Evolutionary conservation across 2,113 vertebrate genomes (phyloP), one percentile per base, ranked within the genome.

Genomic region (Euleptes europaea): DNA sequence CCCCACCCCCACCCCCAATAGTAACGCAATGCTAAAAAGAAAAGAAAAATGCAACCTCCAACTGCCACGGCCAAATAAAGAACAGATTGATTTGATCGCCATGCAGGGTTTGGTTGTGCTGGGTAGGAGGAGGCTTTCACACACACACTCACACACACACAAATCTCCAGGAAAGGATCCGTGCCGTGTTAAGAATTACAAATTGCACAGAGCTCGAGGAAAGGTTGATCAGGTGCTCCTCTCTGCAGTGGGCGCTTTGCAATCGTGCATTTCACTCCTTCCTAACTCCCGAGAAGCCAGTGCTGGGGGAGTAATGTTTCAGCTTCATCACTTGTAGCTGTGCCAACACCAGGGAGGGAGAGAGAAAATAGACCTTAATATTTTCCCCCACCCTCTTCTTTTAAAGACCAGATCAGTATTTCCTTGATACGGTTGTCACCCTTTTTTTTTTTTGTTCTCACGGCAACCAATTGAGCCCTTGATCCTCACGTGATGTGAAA

Each of bases 401-500:
- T 93, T 91, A 92, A 95, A 94, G 92, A 87, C 88, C 94, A 93
- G 93, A 89, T 92, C 91, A 93, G 91, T 91, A 92, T 92, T 94
- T 94, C 92, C 93, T 94, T 94, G 94, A 92, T 94, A 92, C 92
- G 95, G 93, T 92, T 94, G 95, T 95, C 95, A 96, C 94, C 93
- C 94, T 93, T 95, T 79, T 44, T 95, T 79, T 44, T 42, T 95
- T 95, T 96, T 95, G 94, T 95, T 94, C 93, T 96, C 94, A 94
- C 94, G 94, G 87, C 95, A 93, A 91, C 95, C 96, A 95, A 95
- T 96, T 95, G 95, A 96, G 94, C 94, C 94, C 93, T 94, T 90
- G 94, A 92, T 94, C 92, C 92, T 96, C 96, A 96, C 95, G 95
- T 96, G 96, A 96, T 94, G 94, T 92, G 94, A 91, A 94, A 92